A percentile compares a stretch with the other conserved stretches of the same genome.
Evolutionary conservation across 2,797 vertebrate species (phyloP).

Genomic region (Coracias cyanogaster): DNA sequence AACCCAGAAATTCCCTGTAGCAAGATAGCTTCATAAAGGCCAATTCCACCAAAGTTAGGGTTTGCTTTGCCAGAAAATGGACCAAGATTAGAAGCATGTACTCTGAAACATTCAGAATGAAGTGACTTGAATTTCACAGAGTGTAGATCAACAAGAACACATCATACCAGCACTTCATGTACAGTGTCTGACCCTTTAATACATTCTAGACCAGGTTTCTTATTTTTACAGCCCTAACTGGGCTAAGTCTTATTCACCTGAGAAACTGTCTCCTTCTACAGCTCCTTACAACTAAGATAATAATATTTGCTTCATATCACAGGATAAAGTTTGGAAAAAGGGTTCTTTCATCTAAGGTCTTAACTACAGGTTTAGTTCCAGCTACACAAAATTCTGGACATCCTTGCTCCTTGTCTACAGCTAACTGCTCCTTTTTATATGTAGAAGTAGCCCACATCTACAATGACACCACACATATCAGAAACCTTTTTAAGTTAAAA

Average conservation of each 20-base stretch:
- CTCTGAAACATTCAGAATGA: not conserved
- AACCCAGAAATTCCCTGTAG: not conserved
- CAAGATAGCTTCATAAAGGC: not conserved
- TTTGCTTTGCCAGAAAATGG: not conserved
- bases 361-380: not conserved
- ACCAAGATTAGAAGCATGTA: not conserved
- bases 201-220: not conserved
- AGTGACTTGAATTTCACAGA: not conserved
- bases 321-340: not conserved
- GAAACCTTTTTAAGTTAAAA: not conserved
- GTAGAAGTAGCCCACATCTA: not conserved
- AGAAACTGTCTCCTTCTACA: not conserved
- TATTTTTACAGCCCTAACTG: not conserved
- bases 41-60: not conserved
- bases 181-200: not conserved
- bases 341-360: not conserved
- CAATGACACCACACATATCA: not conserved
- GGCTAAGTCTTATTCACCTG: not conserved
- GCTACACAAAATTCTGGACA: not conserved
- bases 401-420: not conserved
- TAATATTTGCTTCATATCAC: not conserved
- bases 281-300: not conserved
- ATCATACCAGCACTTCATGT: not conserved
- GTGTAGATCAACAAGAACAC: not conserved
- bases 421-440: not conserved